phyloP scores from a whole-genome alignment of 2,888 invertebrate species.

The Plemyria rubiginata region DNA sequence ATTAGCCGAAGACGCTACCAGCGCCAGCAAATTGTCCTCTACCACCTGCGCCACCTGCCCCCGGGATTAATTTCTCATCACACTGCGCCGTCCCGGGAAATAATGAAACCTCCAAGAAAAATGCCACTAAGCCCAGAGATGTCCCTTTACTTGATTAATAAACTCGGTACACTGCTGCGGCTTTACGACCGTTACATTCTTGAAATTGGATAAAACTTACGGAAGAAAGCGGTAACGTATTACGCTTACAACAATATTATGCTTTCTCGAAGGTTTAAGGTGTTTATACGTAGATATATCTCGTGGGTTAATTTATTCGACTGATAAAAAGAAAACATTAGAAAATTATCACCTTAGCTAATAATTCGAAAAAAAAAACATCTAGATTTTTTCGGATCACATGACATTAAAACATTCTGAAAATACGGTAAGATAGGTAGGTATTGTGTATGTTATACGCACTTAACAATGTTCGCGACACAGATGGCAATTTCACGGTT shows the following conservation, averaged over 20 bases:
- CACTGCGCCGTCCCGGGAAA: conserved; percentile 68
- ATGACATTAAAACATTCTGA: too few relatives aligned
- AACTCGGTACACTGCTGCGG: conserved; percentile 58
- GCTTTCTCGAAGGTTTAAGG: not conserved
- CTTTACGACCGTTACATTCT: conserved; percentile 52
- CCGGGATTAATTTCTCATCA: conserved; percentile 83
- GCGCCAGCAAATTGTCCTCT: conserved; percentile 66
- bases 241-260: conserved; percentile 7
- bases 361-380: too few relatives aligned
- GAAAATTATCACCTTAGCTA: too few relatives aligned
- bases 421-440: conserved; percentile 41
- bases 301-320: too few relatives aligned
- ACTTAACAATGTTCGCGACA: conserved; percentile 63
- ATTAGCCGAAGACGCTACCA: conserved; percentile 46
- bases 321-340: too few relatives aligned
- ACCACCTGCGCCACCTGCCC: conserved; percentile 75
- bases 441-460: conserved; percentile 42
- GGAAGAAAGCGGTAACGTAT: conserved; percentile 18
- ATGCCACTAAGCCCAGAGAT: conserved; percentile 70
- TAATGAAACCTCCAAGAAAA: conserved; percentile 79
- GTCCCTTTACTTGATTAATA: conserved; percentile 76
- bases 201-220: conserved; percentile 51
- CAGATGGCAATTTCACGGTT: conserved; percentile 71
- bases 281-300: not conserved
- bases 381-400: too few relatives aligned